Percentiles rank a stretch among this genome's conserved stretches.
phyloP scores from a whole-genome alignment of 2,888 invertebrate species.

The Elgonia sp. region DNA sequence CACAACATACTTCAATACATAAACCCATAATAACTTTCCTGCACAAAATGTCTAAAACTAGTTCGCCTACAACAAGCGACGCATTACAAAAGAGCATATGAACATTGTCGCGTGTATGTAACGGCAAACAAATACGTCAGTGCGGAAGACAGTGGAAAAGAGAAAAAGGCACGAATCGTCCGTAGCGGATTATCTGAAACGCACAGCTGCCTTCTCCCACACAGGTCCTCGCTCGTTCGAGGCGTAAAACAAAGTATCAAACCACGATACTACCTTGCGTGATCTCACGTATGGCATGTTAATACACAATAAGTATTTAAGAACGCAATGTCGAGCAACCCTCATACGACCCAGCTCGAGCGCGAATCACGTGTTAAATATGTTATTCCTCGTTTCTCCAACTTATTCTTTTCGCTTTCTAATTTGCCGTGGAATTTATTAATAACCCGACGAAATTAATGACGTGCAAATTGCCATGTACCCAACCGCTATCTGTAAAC shows the following conservation, averaged over 20 bases:
- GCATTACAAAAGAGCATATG: constrained; percentile 52
- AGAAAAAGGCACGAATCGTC: constrained; percentile 75
- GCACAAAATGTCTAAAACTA: constrained; percentile 40
- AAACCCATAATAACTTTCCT: too few relatives aligned
- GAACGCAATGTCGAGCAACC: constrained; percentile 74
- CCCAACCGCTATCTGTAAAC: neutral
- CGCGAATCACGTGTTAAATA: constrained; percentile 67
- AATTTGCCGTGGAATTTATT: constrained; percentile 62
- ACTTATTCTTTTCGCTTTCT: constrained; percentile 49
- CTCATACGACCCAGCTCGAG: constrained; percentile 56
- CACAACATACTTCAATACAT: too few relatives aligned
- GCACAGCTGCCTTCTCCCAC: constrained; percentile 85
- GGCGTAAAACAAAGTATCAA: constrained; percentile 82
- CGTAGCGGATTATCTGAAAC: constrained; percentile 82
- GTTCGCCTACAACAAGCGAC: constrained; percentile 44
- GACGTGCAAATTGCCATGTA: constrained; percentile 56
- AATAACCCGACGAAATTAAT: constrained; percentile 60
- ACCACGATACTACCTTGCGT: constrained; percentile 84
- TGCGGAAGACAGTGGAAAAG: constrained; percentile 60
- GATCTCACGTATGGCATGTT: constrained; percentile 85
- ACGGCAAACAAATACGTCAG: constrained; percentile 65
- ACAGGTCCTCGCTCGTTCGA: constrained; percentile 79
- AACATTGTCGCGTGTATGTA: constrained; percentile 70
- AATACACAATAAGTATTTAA: constrained; percentile 85
- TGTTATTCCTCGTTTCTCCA: constrained; percentile 44